phyloP scores from a whole-genome alignment of 2,888 invertebrate genomes.

The Noctua comes region DNA sequence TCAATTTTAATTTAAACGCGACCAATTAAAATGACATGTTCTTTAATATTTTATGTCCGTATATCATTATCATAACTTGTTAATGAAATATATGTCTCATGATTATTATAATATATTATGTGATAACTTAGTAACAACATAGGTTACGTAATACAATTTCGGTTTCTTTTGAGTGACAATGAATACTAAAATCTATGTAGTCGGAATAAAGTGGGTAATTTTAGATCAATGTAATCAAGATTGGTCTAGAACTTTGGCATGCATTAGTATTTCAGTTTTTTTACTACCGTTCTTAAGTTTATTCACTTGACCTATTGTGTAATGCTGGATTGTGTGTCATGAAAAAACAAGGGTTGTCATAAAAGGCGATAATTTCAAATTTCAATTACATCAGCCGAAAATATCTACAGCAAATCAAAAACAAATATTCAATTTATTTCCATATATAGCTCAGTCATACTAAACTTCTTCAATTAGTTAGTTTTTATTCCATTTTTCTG shows the following conservation, averaged over 20 bases:
- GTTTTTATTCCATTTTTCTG: background rate
- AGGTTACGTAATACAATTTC: background rate
- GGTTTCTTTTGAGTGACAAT: background rate
- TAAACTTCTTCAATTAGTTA: background rate
- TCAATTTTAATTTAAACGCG: conserved; percentile 49
- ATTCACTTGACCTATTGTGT: background rate
- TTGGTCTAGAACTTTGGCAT: background rate
- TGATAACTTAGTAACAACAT: background rate
- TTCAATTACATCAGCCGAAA: too few relatives aligned
- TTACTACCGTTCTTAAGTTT: background rate
- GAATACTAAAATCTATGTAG: background rate
- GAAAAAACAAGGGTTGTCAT: conserved; percentile 13
- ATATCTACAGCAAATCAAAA: too few relatives aligned
- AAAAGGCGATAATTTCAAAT: background rate
- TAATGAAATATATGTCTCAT: conserved; percentile 36
- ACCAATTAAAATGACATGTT: conserved; percentile 60
- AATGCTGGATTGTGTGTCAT: too few relatives aligned
- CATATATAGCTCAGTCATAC: background rate
- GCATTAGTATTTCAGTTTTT: conserved; percentile 15
- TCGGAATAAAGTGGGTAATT: background rate
- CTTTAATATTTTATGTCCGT: conserved; percentile 57
- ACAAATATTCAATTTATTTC: background rate
- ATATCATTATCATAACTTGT: conserved; percentile 41
- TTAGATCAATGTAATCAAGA: conserved; percentile 3
- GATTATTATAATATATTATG: background rate